phyloP scores from a whole-genome alignment of 2,113 vertebrate genomes.

The Chaenocephalus aceratus region DNA sequence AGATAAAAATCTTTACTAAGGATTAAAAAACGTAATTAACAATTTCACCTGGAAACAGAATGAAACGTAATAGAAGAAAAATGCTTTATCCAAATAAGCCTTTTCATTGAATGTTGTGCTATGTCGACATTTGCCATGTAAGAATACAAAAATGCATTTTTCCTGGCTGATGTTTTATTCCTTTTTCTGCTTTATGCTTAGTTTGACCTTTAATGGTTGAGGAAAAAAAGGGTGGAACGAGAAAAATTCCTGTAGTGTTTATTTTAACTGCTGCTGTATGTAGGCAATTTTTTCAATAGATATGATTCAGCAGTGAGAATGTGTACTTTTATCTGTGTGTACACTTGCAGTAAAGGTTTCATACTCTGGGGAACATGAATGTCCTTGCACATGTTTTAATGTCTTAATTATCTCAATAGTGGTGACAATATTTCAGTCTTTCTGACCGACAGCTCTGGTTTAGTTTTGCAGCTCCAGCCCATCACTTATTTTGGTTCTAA shows the following conservation, averaged over 20 bases:
- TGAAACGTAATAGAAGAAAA: neutral
- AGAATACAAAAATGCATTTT: constrained; percentile 14
- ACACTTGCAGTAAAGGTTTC: neutral
- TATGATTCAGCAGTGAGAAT: neutral
- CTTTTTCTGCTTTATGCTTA: neutral
- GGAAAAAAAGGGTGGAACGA: neutral
- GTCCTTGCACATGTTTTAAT: neutral
- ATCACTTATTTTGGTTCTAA: neutral
- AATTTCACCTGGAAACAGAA: constrained; percentile 24
- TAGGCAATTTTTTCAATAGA: neutral
- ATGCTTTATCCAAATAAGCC: neutral
- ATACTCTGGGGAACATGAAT: neutral
- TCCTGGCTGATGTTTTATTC: constrained; percentile 14
- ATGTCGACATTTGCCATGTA: constrained; percentile 25
- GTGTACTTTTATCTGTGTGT: neutral
- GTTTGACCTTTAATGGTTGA: constrained; percentile 9
- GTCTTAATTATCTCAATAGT: neutral
- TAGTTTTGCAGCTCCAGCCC: neutral
- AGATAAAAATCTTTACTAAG: constrained; percentile 24
- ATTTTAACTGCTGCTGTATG: neutral
- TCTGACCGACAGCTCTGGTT: neutral
- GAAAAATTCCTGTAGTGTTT: neutral
- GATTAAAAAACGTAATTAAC: constrained; percentile 24
- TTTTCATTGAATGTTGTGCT: constrained; percentile 13
- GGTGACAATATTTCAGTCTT: neutral